These are phyloP conservation scores for Aspidapion aeneum DNA, from an alignment of 2,888 invertebrate species.

Conservation along the genomic window DNA sequence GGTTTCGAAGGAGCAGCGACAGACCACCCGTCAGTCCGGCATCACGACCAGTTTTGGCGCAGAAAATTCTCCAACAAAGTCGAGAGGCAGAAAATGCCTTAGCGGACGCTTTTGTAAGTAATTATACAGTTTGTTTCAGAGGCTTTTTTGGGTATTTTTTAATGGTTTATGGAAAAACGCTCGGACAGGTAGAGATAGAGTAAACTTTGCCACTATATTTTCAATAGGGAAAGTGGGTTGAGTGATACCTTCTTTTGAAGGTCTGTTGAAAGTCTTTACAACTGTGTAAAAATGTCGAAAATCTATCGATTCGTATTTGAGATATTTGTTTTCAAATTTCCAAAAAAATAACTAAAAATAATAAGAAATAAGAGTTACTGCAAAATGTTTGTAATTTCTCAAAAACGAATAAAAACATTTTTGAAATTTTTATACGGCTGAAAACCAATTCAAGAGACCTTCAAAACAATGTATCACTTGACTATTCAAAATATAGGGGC, in stretches of 20 bases:
- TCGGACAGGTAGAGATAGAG: no score
- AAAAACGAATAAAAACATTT: no score
- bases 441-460: no score
- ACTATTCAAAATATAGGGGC: no score
- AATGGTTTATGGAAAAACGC: no score
- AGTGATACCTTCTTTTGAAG: neutral
- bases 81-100: slow-evolving; percentile 83
- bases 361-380: no score
- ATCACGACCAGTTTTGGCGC: slow-evolving; percentile 63
- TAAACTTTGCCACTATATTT: neutral
- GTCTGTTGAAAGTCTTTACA: neutral
- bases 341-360: no score
- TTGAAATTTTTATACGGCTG: no score
- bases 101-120: slow-evolving; percentile 64
- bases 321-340: no score
- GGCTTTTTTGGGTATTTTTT: neutral
- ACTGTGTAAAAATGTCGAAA: neutral
- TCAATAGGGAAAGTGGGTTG: neutral
- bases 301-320: neutral
- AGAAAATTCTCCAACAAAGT: slow-evolving; percentile 80
- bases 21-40: slow-evolving; percentile 55
- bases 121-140: neutral
- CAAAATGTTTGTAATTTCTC: no score
- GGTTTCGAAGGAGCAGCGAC: slow-evolving; percentile 45
- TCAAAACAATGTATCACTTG: no score